These are phyloP conservation scores for Ctena decussata DNA, from an alignment of 2,888 invertebrate genomes.

Conservation along the genomic window DNA sequence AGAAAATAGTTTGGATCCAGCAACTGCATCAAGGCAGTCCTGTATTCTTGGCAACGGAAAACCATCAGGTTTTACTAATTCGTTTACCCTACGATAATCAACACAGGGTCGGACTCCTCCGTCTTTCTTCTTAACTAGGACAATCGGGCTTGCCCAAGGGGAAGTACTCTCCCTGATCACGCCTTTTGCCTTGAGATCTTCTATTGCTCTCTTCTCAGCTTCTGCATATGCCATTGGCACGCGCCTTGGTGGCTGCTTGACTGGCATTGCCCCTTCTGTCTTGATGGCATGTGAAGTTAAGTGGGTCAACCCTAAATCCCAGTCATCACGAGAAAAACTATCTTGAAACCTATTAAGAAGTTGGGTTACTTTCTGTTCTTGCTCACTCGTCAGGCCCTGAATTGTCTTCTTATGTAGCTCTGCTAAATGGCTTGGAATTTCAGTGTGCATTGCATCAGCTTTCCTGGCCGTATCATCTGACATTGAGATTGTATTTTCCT, in stretches of 20 bases:
- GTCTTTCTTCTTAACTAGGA: conserved; percentile 17
- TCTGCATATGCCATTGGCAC: conserved; percentile 13
- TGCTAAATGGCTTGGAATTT: conserved; percentile 14
- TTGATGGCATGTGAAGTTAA: conserved; percentile 30
- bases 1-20: not conserved
- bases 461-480: not conserved
- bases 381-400: not conserved
- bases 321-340: conserved; percentile 20
- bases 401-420: conserved; percentile 5
- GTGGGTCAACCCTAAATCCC: conserved; percentile 30
- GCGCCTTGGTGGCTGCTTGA: conserved; percentile 27
- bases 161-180: conserved; percentile 17
- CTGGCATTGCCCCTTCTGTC: conserved; percentile 7
- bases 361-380: not conserved
- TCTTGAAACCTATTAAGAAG: conserved; percentile 9
- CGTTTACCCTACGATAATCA: conserved; percentile 22
- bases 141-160: conserved; percentile 38
- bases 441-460: not conserved
- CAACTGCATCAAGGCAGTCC: not conserved
- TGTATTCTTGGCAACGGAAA: not conserved
- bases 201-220: conserved; percentile 23
- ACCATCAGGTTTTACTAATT: not conserved
- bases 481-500: too few species aligned
- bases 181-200: conserved; percentile 20
- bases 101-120: not conserved